Evolutionary conservation across 2,113 vertebrate species (phyloP).

Genomic region (Caranx ignobilis): DNA sequence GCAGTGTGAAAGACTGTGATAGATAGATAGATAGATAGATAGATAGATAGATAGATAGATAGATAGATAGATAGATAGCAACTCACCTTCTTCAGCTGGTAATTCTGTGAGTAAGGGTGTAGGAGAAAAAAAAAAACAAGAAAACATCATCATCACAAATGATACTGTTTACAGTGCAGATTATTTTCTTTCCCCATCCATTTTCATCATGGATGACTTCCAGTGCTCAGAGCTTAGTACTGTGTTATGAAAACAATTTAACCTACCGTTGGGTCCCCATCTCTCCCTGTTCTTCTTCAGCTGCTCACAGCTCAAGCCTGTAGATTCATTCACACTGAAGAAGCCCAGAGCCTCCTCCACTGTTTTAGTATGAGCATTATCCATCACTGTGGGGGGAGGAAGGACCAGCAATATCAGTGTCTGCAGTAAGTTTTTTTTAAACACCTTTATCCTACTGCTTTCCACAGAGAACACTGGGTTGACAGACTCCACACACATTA

Average conservation of each 20-base stretch:
- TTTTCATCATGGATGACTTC: too few species aligned
- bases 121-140: not conserved
- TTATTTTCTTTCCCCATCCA: too few species aligned
- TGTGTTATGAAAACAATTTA: not conserved
- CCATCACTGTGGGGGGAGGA: slow-evolving; percentile 76
- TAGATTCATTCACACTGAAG: slow-evolving; percentile 85
- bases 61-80: not conserved
- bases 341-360: slow-evolving; percentile 86
- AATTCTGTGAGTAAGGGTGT: slow-evolving; percentile 72
- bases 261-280: slow-evolving; percentile 81
- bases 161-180: not conserved
- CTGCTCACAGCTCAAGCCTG: slow-evolving; percentile 86
- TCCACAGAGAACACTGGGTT: not conserved
- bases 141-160: not conserved
- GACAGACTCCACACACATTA: too few species aligned
- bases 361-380: slow-evolving; percentile 87
- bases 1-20: not conserved
- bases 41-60: not conserved
- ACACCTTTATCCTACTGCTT: not conserved
- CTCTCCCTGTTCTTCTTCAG: slow-evolving; percentile 83
- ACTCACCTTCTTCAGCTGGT: slow-evolving; percentile 86
- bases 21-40: not conserved
- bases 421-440: not conserved
- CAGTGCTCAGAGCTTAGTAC: not conserved
- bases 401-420: not conserved